A percentile compares a stretch with the other conserved stretches of the same genome.
Conservation (phyloP, 2,888 invertebrate species). For the Panopea generosa region DNA sequence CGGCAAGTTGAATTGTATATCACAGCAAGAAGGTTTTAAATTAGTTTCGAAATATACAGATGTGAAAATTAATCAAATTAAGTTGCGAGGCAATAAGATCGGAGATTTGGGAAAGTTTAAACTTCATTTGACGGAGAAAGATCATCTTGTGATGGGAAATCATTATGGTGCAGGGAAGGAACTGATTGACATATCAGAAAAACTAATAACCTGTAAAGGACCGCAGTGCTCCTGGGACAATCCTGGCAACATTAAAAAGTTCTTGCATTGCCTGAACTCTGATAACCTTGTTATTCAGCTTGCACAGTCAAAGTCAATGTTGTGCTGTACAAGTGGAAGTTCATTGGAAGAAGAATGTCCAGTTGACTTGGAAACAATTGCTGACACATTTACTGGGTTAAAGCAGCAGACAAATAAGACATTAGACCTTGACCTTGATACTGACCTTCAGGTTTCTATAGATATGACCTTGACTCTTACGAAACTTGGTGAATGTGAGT, state of each 20-base stretch:
- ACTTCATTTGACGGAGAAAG: slow-evolving; percentile 68
- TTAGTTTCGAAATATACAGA: slow-evolving; percentile 73
- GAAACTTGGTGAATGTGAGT: slow-evolving; percentile 70
- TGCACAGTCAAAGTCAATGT: slow-evolving; percentile 15
- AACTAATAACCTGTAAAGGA: slow-evolving; percentile 72
- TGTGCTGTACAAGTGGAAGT: slow-evolving; percentile 29
- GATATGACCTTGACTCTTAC: slow-evolving; percentile 59
- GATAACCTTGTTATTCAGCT: slow-evolving; percentile 54
- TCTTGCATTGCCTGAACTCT: slow-evolving; percentile 81
- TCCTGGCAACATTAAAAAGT: slow-evolving; percentile 74
- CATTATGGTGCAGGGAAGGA: slow-evolving; percentile 49
- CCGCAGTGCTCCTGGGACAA: slow-evolving; percentile 60
- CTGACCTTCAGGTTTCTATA: slow-evolving; percentile 35
- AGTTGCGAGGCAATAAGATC: slow-evolving; percentile 51
- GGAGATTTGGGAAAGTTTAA: slow-evolving; percentile 69
- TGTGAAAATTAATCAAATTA: slow-evolving; percentile 61
- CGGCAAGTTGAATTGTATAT: slow-evolving; percentile 83
- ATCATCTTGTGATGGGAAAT: slow-evolving; percentile 48
- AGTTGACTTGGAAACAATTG: slow-evolving; percentile 30
- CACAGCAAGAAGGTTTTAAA: slow-evolving; percentile 70
- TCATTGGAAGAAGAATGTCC: slow-evolving; percentile 28
- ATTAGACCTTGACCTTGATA: slow-evolving; percentile 48
- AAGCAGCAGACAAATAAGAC: slow-evolving; percentile 41
- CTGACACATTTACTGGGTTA: slow-evolving; percentile 23
- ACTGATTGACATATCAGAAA: slow-evolving; percentile 58